Evolutionary conservation across 1,140 invertebrate species (phyloP).

Genomic region (Thaumetopoea pityocampa): DNA sequence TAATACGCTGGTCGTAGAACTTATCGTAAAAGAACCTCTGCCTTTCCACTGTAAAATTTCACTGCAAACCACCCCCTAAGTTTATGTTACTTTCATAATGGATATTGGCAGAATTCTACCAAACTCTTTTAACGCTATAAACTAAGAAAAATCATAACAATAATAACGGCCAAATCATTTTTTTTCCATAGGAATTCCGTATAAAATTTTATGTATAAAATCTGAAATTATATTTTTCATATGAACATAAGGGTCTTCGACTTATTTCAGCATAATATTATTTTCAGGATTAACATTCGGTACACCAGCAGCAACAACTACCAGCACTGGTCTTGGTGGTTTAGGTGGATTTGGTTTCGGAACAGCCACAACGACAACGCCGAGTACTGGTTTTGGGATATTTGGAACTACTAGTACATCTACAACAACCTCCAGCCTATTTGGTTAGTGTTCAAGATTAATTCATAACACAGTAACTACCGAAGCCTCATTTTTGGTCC

Average conservation of each 20-base stretch:
- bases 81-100: too few relatives aligned
- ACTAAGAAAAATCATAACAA: too few relatives aligned
- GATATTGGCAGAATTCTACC: too few relatives aligned
- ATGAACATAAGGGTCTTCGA: background rate
- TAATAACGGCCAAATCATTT: too few relatives aligned
- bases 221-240: background rate
- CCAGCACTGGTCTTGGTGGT: conserved; percentile 42
- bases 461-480: background rate
- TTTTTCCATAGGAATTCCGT: background rate
- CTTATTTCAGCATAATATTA: background rate
- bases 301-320: conserved; percentile 38
- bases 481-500: background rate
- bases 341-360: conserved; percentile 51
- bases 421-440: conserved; percentile 26
- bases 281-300: conserved; percentile 46
- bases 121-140: too few relatives aligned
- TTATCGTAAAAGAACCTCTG: too few relatives aligned
- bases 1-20: too few relatives aligned
- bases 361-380: conserved; percentile 30
- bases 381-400: conserved; percentile 32
- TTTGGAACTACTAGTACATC: conserved; percentile 32
- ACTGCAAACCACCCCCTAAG: too few relatives aligned
- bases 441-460: conserved; percentile 27
- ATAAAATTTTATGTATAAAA: background rate
- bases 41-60: too few relatives aligned